Evolutionary conservation across 2,888 invertebrate species (phyloP).

Genomic region (Euplagia quadripunctaria): DNA sequence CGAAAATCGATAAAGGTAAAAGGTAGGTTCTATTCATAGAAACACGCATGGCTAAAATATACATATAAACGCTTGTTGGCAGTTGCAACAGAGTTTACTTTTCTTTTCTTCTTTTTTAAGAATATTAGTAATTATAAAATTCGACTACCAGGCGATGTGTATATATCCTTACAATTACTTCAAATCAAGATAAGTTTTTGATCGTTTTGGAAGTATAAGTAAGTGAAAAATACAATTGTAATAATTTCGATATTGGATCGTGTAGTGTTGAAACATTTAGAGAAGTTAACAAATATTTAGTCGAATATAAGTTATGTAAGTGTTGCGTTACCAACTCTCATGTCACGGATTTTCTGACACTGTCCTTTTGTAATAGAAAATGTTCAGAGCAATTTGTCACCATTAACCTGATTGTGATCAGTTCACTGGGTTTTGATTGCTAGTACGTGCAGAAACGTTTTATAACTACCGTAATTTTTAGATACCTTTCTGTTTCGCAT

Average conservation of each 20-base stretch:
- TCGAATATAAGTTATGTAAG: conserved; percentile 9
- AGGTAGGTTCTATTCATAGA: no score
- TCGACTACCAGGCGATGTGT: no score
- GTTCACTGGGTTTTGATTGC: conserved; percentile 1
- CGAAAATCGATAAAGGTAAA: no score
- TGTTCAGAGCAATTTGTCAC: conserved; percentile 15
- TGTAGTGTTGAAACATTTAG: not conserved
- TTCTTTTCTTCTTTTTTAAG: no score
- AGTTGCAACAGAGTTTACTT: no score
- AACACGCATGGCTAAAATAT: no score
- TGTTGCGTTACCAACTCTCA: not conserved
- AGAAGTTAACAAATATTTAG: conserved; percentile 8
- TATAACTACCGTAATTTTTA: not conserved
- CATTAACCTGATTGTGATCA: conserved; percentile 17
- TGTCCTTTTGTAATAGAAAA: conserved; percentile 22
- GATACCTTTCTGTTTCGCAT: not conserved
- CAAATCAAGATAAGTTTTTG: no score
- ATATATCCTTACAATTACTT: no score
- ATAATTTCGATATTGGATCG: conserved; percentile 3
- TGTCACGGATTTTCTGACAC: conserved; percentile 12
- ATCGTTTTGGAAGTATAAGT: not conserved
- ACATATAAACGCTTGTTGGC: no score
- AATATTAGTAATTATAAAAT: no score
- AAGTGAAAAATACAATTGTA: not conserved
- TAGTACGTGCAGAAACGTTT: not conserved